A percentile compares a stretch with the other conserved stretches of the same genome.
phyloP scores from a whole-genome alignment of 2,888 invertebrate genomes.

The Acronicta leporina region DNA sequence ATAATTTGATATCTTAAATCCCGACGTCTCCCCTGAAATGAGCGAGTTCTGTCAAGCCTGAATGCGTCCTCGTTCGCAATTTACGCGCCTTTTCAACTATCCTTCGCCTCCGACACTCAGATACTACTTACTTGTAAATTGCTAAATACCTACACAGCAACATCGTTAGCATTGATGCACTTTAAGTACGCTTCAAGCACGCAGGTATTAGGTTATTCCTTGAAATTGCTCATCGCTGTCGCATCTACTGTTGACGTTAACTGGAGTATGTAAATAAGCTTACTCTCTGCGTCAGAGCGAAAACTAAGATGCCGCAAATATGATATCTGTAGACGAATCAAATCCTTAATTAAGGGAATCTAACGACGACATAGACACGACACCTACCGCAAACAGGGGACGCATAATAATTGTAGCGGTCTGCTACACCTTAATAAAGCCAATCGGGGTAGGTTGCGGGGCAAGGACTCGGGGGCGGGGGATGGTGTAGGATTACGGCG shows the following conservation, averaged over 20 bases:
- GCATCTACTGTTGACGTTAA: slow-evolving; percentile 10
- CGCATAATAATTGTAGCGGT: slow-evolving; percentile 89
- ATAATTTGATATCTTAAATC: slow-evolving; percentile 87
- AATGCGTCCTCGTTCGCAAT: slow-evolving; percentile 83
- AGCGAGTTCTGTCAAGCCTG: slow-evolving; percentile 76
- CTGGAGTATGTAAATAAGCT: slow-evolving; percentile 45
- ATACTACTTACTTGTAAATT: slow-evolving; percentile 68
- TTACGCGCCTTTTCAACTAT: slow-evolving; percentile 81
- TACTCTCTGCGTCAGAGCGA: slow-evolving; percentile 45
- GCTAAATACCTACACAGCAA: slow-evolving; percentile 58
- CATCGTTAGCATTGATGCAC: slow-evolving; percentile 59
- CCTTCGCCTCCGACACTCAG: slow-evolving; percentile 59
- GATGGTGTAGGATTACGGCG: slow-evolving; percentile 79
- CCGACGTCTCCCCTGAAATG: slow-evolving; percentile 72
- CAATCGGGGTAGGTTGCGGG: slow-evolving; percentile 79
- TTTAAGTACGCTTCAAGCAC: slow-evolving; percentile 31
- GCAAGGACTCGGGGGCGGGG: slow-evolving; percentile 61
- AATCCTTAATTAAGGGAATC: slow-evolving; percentile 87
- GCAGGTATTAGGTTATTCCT: slow-evolving; percentile 15
- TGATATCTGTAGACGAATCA: slow-evolving; percentile 79
- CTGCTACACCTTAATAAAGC: slow-evolving; percentile 89
- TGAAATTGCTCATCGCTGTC: slow-evolving; percentile 21
- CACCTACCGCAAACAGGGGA: slow-evolving; percentile 88
- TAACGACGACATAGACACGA: slow-evolving; percentile 83
- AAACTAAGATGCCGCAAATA: slow-evolving; percentile 68